Evolutionary conservation across 2,797 vertebrate genomes (phyloP).

Genomic region (Schizopygopsis pylzovi): DNA sequence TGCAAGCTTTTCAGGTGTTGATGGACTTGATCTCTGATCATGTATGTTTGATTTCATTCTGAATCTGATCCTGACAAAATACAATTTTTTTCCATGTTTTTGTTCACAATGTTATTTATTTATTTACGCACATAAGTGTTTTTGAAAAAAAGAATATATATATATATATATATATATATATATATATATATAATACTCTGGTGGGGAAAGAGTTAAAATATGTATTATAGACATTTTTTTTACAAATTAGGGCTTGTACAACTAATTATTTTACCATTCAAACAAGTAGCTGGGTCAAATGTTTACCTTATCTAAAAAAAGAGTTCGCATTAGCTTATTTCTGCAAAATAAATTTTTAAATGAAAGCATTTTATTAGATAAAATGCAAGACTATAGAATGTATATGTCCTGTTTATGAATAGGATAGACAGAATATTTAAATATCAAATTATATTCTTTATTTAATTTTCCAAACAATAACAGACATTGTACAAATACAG

Average conservation of each 20-base stretch:
- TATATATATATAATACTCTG: background rate
- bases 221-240: background rate
- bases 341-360: too few species aligned
- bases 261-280: background rate
- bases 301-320: background rate
- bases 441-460: background rate
- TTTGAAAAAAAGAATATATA: too few species aligned
- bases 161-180: too few species aligned
- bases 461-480: background rate
- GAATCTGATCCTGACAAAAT: background rate
- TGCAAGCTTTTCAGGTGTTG: background rate
- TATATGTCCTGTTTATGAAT: background rate
- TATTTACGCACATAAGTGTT: too few species aligned
- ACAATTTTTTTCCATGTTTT: too few species aligned
- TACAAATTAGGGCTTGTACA: background rate
- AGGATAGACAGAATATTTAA: background rate
- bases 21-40: background rate
- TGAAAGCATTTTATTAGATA: too few species aligned
- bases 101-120: too few species aligned
- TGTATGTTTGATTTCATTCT: background rate
- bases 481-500: background rate
- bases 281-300: constrained; percentile 1
- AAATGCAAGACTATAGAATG: background rate
- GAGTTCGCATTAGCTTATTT: background rate
- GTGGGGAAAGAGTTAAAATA: background rate